Evolutionary conservation across 2,113 vertebrate genomes (phyloP).

Genomic region (Otis tarda): DNA sequence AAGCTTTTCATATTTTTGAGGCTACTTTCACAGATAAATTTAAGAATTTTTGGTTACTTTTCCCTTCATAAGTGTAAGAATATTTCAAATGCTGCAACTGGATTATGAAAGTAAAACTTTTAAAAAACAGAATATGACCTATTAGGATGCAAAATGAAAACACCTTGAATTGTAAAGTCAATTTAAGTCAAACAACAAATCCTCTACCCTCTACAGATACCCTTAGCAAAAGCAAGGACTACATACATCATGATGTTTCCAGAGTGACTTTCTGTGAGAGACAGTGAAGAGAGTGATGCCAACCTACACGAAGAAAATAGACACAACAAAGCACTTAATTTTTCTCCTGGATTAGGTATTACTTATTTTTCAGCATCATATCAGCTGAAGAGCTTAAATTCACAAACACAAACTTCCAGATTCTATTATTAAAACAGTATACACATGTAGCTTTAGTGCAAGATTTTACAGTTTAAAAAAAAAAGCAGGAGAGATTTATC

Average conservation of each 20-base stretch:
- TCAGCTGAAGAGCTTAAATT: not conserved
- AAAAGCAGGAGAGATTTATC: not conserved
- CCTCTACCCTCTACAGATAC: not conserved
- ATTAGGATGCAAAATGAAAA: not conserved
- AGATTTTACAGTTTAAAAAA: not conserved
- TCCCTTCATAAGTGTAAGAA: not conserved
- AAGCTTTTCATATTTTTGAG: not conserved
- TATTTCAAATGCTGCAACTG: not conserved
- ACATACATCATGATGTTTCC: conserved; percentile 94
- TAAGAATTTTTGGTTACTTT: not conserved
- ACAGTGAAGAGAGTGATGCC: conserved; percentile 97
- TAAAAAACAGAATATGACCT: not conserved
- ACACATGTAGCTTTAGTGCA: not conserved
- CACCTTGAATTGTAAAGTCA: not conserved
- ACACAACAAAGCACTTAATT: not conserved
- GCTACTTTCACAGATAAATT: not conserved
- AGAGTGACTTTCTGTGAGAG: conserved; percentile 96
- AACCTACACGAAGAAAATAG: conserved; percentile 77
- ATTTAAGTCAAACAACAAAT: not conserved
- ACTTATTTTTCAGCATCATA: not conserved
- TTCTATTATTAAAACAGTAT: not conserved
- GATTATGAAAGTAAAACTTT: not conserved
- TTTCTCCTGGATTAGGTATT: not conserved
- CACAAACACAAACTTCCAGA: not conserved
- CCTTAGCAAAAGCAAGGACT: not conserved